phyloP scores from a whole-genome alignment of 2,113 vertebrate genomes.

The Tapirus terrestris region DNA sequence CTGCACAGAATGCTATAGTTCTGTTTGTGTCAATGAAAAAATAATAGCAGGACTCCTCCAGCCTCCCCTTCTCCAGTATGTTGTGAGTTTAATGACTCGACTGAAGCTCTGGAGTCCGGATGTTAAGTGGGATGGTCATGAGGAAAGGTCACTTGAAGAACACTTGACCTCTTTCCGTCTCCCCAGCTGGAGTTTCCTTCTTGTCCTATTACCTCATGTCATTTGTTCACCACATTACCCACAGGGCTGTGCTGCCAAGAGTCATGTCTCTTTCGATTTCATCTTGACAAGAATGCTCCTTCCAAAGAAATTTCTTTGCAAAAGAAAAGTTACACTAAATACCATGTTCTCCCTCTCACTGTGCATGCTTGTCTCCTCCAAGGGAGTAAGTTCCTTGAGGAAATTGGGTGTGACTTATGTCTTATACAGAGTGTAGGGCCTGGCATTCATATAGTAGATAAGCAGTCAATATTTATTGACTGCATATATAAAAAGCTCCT shows the following conservation, averaged over 20 bases:
- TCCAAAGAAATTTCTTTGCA: not conserved
- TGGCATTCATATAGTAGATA: not conserved
- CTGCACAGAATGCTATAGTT: not conserved
- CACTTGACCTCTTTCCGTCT: not conserved
- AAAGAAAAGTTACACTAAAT: not conserved
- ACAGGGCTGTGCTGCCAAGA: not conserved
- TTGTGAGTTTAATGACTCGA: rapidly evolving
- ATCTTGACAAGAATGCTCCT: not conserved
- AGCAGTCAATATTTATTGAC: not conserved
- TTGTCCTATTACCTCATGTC: not conserved
- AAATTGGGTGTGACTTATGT: rapidly evolving
- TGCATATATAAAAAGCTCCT: not conserved
- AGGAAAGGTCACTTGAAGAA: not conserved
- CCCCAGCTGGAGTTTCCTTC: not conserved
- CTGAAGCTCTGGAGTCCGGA: rapidly evolving
- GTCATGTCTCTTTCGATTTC: not conserved
- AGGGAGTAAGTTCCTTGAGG: not conserved
- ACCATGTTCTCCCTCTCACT: not conserved
- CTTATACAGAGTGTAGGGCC: not conserved
- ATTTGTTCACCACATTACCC: not conserved
- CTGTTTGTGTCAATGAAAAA: not conserved
- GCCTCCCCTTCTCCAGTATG: not conserved
- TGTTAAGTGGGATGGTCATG: not conserved
- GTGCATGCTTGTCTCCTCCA: no score
- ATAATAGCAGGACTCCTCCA: not conserved